Conservation (phyloP, 2,888 invertebrate species). For the Scaptomyza reducta region DNA sequence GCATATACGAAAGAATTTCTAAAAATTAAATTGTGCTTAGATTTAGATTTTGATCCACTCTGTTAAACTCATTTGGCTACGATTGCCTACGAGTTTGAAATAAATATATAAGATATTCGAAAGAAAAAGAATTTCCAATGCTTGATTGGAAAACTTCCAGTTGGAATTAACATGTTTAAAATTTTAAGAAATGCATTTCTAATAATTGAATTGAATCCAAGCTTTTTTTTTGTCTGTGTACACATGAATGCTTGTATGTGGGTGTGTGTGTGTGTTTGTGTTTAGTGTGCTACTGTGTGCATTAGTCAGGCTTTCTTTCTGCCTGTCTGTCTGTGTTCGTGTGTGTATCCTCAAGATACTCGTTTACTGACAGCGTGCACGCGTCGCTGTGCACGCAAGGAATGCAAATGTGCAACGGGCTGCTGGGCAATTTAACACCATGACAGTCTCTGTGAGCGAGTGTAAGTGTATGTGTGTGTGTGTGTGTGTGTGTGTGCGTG, state of each 20-base stretch:
- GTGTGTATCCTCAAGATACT: slow-evolving; percentile 62
- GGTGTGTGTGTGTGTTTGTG: too few species aligned
- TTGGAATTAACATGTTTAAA: neutral
- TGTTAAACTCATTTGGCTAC: too few species aligned
- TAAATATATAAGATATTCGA: too few species aligned
- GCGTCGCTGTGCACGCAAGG: slow-evolving; percentile 49
- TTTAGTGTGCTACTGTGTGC: slow-evolving; percentile 13
- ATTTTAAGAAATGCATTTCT: neutral
- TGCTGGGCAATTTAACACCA: slow-evolving; percentile 79
- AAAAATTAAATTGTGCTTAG: neutral
- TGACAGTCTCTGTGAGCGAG: slow-evolving; percentile 11
- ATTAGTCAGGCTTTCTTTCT: neutral
- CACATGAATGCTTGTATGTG: neutral
- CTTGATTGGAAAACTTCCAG: neutral
- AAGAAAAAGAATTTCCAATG: too few species aligned
- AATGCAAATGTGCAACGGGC: slow-evolving; percentile 67
- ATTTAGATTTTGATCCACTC: too few species aligned
- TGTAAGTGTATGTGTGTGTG: neutral
- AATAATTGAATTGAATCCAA: neutral
- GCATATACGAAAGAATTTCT: too few species aligned
- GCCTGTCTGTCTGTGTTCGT: neutral
- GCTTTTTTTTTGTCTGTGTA: neutral
- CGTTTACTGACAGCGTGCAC: slow-evolving; percentile 44
- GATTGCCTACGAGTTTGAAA: too few species aligned
- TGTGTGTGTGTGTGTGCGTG: neutral